Evolutionary conservation across 2,113 vertebrate genomes (phyloP).

Genomic region (Oreochromis spilurus): DNA sequence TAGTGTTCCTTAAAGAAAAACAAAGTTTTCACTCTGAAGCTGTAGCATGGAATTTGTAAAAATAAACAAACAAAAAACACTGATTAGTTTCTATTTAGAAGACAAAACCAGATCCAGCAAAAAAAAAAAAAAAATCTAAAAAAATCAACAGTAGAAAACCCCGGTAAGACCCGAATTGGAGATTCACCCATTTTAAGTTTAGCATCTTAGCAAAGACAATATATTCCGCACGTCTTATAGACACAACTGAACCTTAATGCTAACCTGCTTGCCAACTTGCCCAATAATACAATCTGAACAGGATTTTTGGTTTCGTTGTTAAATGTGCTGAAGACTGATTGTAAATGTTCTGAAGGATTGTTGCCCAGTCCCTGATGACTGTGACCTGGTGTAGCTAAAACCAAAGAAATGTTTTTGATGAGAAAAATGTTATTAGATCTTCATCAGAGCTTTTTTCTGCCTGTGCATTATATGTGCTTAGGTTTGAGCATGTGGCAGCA

Average conservation of each 20-base stretch:
- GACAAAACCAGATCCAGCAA: background rate
- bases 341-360: background rate
- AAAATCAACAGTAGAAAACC: background rate
- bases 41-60: background rate
- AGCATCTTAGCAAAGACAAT: background rate
- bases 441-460: background rate
- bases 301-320: background rate
- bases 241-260: background rate
- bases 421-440: background rate
- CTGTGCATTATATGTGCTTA: background rate
- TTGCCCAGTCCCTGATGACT: background rate
- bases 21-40: background rate
- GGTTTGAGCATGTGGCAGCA: background rate
- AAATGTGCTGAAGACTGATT: background rate
- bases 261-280: background rate
- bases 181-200: background rate
- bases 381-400: background rate
- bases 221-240: background rate
- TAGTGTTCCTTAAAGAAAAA: background rate
- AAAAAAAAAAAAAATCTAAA: background rate
- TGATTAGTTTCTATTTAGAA: background rate
- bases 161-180: background rate
- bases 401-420: background rate
- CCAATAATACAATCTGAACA: background rate
- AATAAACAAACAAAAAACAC: background rate